These are phyloP conservation scores for Amphibalanus amphitrite DNA, from an alignment of 1,140 invertebrate genomes.

Conservation along the genomic window DNA sequence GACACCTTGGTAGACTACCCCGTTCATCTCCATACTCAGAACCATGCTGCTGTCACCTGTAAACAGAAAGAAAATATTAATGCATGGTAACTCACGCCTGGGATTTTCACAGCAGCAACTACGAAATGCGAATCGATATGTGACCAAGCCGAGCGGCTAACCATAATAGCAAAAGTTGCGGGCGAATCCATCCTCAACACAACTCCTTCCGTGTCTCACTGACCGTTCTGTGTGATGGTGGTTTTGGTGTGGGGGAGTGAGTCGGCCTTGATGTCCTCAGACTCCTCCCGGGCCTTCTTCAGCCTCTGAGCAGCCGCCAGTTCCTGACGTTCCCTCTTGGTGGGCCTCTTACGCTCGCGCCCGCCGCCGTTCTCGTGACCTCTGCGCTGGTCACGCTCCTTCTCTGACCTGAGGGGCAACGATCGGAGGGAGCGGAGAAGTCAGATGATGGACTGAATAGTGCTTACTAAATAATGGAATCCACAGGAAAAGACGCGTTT, in stretches of 20 bases:
- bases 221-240: constrained; percentile 7
- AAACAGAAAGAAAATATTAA: constrained; percentile 18
- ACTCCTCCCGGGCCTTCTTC: constrained; percentile 20
- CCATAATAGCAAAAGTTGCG: no score
- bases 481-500: no score
- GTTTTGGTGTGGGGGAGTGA: constrained; percentile 5
- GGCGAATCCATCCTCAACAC: no score
- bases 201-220: no score
- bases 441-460: background rate
- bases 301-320: constrained; percentile 22
- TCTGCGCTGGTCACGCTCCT: constrained; percentile 3
- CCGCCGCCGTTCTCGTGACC: constrained; percentile 13
- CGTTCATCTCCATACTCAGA: constrained; percentile 92
- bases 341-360: constrained; percentile 23
- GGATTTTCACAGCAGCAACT: no score
- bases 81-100: no score
- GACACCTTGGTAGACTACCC: constrained; percentile 72
- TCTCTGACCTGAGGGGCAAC: background rate
- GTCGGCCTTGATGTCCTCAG: constrained; percentile 14
- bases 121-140: no score
- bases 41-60: constrained; percentile 44
- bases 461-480: no score
- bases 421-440: background rate
- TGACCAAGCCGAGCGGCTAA: no score
- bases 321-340: constrained; percentile 23